Evolutionary conservation across 35 echinoderm and acorn worm species (phyloP).

Genomic region (Strongylocentrotus purpuratus): DNA sequence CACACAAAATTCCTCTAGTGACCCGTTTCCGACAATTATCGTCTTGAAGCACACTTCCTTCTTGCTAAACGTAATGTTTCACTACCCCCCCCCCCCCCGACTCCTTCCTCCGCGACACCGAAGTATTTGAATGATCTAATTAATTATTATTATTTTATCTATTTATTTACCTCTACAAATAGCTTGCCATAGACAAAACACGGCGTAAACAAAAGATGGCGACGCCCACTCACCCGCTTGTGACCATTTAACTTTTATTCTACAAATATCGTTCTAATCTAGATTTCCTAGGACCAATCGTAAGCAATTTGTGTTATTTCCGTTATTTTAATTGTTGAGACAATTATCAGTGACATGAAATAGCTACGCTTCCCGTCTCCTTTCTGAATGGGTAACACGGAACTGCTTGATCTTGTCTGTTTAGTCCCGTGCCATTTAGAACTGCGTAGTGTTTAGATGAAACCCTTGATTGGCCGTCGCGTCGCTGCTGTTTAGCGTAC

Average conservation of each 20-base stretch:
- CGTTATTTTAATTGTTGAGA: neutral
- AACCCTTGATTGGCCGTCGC: neutral
- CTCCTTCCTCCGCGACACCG: too few species aligned
- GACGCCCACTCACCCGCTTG: neutral
- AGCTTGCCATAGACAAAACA: neutral
- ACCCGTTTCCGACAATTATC: too few species aligned
- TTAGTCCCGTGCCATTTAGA: slow-evolving; percentile 15
- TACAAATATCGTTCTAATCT: neutral
- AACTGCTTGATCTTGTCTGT: neutral
- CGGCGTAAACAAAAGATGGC: neutral
- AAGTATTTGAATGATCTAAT: too few species aligned
- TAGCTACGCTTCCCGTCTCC: neutral
- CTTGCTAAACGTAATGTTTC: too few species aligned
- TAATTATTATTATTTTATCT: neutral
- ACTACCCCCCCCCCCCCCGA: too few species aligned
- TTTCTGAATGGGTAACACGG: slow-evolving; percentile 21
- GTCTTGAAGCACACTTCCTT: too few species aligned
- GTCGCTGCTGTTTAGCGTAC: neutral
- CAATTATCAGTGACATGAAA: neutral
- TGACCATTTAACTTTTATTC: neutral
- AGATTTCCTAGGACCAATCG: neutral
- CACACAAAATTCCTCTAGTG: too few species aligned
- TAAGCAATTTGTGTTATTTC: neutral
- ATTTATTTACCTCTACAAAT: neutral
- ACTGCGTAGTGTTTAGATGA: neutral